Evolutionary conservation across 2,797 vertebrate species (phyloP), one percentile per base, ranked within the genome.

Genomic region (Artibeus jamaicensis): DNA sequence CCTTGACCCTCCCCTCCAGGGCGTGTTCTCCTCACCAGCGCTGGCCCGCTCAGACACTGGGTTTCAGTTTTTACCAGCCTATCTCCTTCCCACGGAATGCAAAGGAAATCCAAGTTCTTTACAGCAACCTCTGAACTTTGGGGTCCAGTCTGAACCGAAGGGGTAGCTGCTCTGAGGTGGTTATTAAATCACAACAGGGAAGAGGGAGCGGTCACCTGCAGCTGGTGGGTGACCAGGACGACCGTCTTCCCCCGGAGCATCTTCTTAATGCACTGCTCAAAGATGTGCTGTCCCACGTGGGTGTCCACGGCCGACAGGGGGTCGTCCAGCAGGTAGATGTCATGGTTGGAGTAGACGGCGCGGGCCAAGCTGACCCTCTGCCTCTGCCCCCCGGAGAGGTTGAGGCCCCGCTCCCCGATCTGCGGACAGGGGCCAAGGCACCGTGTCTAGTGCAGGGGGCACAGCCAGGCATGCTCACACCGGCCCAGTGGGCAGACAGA

Each of bases 361-460:
- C 98, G 97, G 37, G 99, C 99, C 97, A 99, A 97, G 96, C 98
- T 99, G 94, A 99, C 97, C 86, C 98, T 98, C 98, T 99, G 98
- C 96, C 98, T 99, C 98, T 99, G 99, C 0, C 99, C 99, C 24
- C 99, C 99, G 0, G 99, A 99, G 74, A 99, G 98, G 93, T 99
- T 99, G 77, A 99, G 93, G 9, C 98, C 98, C 32, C 98, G 97
- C 96, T 99, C 98, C 62, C 99, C 98, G 9, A 99, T 98, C 99
- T 99, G 96, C 5, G 32, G 92, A 76, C 26, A 32, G 39, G 86
- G 32, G 79, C 21, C 6, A 79, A 11, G 53, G 32, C 3, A 11
- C 0, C 0, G 1, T 6, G 9, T 62, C 32, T 22, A 42, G 24
- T 50, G 21, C 22, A 26, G 32, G 9, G 10, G 1, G 57, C 57